Percentiles rank a stretch among this genome's conserved stretches.
These are phyloP conservation scores for Drepana falcataria DNA, from an alignment of 2,888 invertebrate genomes.

Conservation along the genomic window DNA sequence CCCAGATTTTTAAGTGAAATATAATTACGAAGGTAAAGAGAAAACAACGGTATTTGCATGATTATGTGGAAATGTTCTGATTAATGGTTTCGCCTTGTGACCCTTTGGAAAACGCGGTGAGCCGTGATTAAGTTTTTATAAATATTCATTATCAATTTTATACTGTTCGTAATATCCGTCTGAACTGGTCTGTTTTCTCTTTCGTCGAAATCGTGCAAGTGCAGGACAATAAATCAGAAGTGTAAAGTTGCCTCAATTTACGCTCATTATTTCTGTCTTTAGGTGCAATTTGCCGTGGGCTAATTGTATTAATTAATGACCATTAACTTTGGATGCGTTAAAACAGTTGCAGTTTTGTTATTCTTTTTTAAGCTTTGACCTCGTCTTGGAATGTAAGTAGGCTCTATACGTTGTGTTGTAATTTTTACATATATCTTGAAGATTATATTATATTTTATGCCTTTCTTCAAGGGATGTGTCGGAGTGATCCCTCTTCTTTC, in stretches of 20 bases:
- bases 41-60: constrained; percentile 50
- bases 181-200: constrained; percentile 76
- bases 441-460: no score
- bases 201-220: constrained; percentile 74
- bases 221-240: constrained; percentile 77
- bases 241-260: constrained; percentile 76
- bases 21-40: constrained; percentile 45
- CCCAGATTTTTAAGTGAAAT: constrained; percentile 38
- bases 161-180: constrained; percentile 67
- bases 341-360: constrained; percentile 48
- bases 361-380: constrained; percentile 45
- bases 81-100: constrained; percentile 63
- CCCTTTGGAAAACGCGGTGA: constrained; percentile 57
- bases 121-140: constrained; percentile 72
- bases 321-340: constrained; percentile 68
- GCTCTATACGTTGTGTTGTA: constrained; percentile 14
- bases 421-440: neutral
- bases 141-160: constrained; percentile 76
- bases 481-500: no score
- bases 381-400: constrained; percentile 26
- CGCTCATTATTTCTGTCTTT: constrained; percentile 74
- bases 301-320: constrained; percentile 77
- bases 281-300: constrained; percentile 73
- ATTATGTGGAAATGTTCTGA: constrained; percentile 70
- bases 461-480: no score